phyloP scores from a whole-genome alignment of 2,797 vertebrate genomes.

The Esox masquinongy region DNA sequence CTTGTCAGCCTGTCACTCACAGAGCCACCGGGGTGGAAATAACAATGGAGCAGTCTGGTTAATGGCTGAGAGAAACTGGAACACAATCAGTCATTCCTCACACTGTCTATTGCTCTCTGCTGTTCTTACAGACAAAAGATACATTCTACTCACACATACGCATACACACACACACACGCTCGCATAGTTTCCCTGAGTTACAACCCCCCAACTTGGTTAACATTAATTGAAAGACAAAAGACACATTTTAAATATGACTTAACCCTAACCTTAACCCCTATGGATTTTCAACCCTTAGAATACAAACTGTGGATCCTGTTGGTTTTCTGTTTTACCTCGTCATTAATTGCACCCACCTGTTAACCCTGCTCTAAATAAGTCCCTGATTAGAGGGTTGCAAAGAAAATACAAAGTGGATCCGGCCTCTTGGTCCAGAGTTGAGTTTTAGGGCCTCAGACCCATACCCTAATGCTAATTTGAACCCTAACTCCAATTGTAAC shows the following conservation, averaged over 20 bases:
- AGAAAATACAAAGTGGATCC: too few relatives aligned
- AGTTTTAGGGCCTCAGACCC: too few relatives aligned
- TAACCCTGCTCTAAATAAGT: too few relatives aligned
- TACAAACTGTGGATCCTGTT: too few relatives aligned
- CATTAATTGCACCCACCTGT: too few relatives aligned
- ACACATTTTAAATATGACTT: slow-evolving; percentile 55
- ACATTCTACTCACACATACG: slow-evolving; percentile 58
- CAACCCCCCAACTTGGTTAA: slow-evolving; percentile 47
- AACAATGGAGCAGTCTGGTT: slow-evolving; percentile 73
- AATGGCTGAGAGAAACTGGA: slow-evolving; percentile 71
- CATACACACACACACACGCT: slow-evolving; percentile 55
- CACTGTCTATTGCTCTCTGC: slow-evolving; percentile 52
- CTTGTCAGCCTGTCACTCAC: slow-evolving; percentile 74
- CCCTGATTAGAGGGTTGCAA: too few relatives aligned
- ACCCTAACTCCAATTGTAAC: too few relatives aligned
- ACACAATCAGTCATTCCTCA: slow-evolving; percentile 67
- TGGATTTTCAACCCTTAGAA: too few relatives aligned
- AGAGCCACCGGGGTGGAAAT: slow-evolving; percentile 60
- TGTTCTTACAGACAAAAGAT: slow-evolving; percentile 26
- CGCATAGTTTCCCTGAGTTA: slow-evolving; percentile 2
- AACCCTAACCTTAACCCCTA: slow-evolving; percentile 24
- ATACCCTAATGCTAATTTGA: too few relatives aligned
- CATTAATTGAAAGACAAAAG: slow-evolving; percentile 62
- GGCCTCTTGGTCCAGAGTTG: too few relatives aligned
- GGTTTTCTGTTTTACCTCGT: too few relatives aligned